Conservation (phyloP, 2,888 invertebrate genomes). For the Stenolophus ochropezus region DNA sequence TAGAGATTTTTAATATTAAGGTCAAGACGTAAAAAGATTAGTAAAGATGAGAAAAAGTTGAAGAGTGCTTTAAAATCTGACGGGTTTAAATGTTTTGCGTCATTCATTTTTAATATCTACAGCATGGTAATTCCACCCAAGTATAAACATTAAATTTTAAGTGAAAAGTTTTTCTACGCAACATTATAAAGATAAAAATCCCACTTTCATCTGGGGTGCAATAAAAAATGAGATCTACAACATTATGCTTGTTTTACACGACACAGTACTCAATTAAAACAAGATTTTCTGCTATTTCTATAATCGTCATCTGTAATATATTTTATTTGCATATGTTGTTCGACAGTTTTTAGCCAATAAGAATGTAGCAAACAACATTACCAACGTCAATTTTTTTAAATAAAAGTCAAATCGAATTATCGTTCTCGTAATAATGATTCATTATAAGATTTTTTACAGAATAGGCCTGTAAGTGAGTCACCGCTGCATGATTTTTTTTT, state of each 20-base stretch:
- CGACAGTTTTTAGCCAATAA: no score
- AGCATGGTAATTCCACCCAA: conserved; percentile 15
- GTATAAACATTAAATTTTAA: conserved; percentile 38
- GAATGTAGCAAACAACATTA: no score
- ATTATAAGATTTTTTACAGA: no score
- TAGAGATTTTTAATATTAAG: not conserved
- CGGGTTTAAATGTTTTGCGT: conserved; percentile 28
- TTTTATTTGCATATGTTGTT: no score
- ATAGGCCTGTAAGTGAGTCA: no score
- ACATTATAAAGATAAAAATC: conserved; percentile 25
- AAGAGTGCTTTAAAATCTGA: conserved; percentile 14
- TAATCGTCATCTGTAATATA: no score
- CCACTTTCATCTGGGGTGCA: not conserved
- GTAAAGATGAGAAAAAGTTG: conserved; percentile 14
- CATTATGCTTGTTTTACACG: not conserved
- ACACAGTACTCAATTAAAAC: not conserved
- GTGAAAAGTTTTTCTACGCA: conserved; percentile 29
- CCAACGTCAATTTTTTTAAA: no score
- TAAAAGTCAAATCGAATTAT: no score
- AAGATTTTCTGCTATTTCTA: not conserved
- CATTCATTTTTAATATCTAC: conserved; percentile 35
- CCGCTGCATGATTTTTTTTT: no score
- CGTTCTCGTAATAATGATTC: no score
- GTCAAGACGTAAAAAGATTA: conserved; percentile 3
- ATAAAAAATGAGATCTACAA: not conserved